Evolutionary conservation across 2,797 vertebrate genomes (phyloP), one percentile per base, ranked within the genome.

Genomic region (Antennarius maculatus): DNA sequence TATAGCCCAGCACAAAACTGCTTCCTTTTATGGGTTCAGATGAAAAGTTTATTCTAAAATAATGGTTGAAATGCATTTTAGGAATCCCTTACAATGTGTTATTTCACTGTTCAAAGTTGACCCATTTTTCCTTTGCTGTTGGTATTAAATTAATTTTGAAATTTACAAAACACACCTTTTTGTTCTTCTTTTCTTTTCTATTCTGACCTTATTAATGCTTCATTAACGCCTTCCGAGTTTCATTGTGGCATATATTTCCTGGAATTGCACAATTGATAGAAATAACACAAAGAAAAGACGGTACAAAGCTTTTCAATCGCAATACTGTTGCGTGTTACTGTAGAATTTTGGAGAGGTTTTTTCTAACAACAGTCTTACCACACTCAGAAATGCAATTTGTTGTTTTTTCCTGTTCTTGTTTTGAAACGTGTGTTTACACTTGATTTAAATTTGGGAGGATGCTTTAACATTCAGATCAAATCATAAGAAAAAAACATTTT

Each of bases 61-160:
- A n/a, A 68, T 28, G 27, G 6, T 72, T 67, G n/a, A 42, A 71
- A 90, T 90, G 6, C 17, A 86, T 90, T 89, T 83, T 75, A 91
- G 83, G 91, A 90, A 91, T 90, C 88, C n/a, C 13, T 45, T 0
- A 11, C 5, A 13, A 13, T 5, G 13, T 13, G 42, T 15, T 13
- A 14, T 43, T 41, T 41, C 6, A 41, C 23, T 72, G 12, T 82
- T 72, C 75, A 83, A 79, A 29, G 2, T n/a, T 23, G 47, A 48
- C 23, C 29, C 27, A 23, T 31, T 3, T 1, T 49, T 65, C 11
- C 37, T 39, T 7, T 39, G 3, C 10, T 15, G 12, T 16, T 1
- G 37, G 15, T 18, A 3, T 14, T 63, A 45, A 2, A 46, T 18
- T 9, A 10, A 69, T 11, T 43, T 18, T 15, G 16, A 66, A 47